Base-by-base conservation (phyloP, 1,140 invertebrate genomes). In the Pseudobourletiella spinata region DNA sequence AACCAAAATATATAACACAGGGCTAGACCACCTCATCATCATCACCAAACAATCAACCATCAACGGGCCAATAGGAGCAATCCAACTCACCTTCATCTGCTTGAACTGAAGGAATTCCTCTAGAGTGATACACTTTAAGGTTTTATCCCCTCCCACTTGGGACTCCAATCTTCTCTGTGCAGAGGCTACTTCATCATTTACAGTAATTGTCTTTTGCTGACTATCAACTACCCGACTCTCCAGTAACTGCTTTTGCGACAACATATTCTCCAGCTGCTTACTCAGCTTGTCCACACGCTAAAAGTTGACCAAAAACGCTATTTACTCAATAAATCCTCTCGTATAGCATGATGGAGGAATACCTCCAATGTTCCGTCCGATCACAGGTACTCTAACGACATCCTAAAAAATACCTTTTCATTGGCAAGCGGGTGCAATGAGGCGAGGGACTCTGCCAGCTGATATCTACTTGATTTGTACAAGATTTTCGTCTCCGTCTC, bases 261-360 rank as follows among this genome's bases (percentile, higher is more conserved):
- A 14, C 14, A 14, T 18, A 48, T 6, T 48, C 6, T 54, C 50
- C 14, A 54, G 15, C 25, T 54, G 50, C 25, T 54, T 54, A 16
- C 20, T 54, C 14, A 54, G 8, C 25, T 28, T 54, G 11, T 54
- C 50, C 50, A 54, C 11, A 54, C 50, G 22, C 50, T 54, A 22
- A 48, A n/a, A 22, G 8, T 11, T n/a, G 6, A 48, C 35, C 11
- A 48, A 48, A 15, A 48, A 15, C 20, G 6, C 44, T 48, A 11
- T 15, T 48, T 18, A 48, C 6, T 48, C 8, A 15, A 8, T 48
- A 48, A 48, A 48, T 11, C 11, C n/a, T 39, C 11, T 11, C 11
- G 35, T 39, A 39, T 39, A n/a, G 11, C n/a, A 39, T 11, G 35
- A n/a, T 39, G 35, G 11, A n/a, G 35, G n/a, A 39, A 11, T 11